phyloP scores from a whole-genome alignment of 2,113 vertebrate genomes.

The Trochalopteron elliotii region DNA sequence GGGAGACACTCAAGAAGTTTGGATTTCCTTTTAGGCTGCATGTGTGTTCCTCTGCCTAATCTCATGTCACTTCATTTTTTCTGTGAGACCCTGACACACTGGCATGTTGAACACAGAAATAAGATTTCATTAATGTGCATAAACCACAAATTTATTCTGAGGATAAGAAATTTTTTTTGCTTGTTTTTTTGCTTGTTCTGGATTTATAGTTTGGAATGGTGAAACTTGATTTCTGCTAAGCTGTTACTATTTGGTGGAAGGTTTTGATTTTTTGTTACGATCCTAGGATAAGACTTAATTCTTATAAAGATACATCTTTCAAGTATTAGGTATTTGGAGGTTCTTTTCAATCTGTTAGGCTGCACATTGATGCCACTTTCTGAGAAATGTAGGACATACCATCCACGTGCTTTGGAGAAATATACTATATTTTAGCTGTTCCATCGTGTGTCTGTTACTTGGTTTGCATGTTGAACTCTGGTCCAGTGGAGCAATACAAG shows the following conservation, averaged over 20 bases:
- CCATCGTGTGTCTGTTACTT: background rate
- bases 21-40: background rate
- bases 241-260: background rate
- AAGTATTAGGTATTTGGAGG: background rate
- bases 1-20: background rate
- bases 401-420: background rate
- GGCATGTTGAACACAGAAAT: background rate
- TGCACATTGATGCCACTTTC: background rate
- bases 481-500: background rate
- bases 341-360: background rate
- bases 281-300: background rate
- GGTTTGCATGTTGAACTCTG: background rate
- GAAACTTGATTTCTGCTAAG: background rate
- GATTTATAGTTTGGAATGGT: background rate
- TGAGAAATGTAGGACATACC: background rate
- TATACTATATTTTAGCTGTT: background rate
- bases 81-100: fast-evolving
- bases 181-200: background rate
- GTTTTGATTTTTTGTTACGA: background rate
- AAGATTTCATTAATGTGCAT: fast-evolving
- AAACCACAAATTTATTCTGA: background rate
- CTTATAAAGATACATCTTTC: background rate
- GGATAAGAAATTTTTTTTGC: no score
- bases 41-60: background rate
- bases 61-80: background rate